phyloP scores from a whole-genome alignment of 2,888 invertebrate genomes.

The Rotaria socialis region DNA sequence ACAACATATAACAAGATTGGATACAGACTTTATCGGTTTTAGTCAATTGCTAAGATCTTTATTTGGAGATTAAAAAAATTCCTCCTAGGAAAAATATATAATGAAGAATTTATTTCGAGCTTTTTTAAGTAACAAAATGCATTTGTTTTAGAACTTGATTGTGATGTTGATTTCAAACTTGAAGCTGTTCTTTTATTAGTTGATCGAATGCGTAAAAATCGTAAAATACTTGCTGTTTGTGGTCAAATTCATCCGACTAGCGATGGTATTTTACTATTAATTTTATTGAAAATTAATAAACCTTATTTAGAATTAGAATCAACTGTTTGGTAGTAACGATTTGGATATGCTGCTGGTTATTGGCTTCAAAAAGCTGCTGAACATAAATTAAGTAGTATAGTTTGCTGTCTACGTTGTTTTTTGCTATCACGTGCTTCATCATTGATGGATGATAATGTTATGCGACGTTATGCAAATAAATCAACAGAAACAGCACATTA shows the following conservation, averaged over 20 bases:
- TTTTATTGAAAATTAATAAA: too few species aligned
- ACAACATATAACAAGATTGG: neutral
- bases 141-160: conserved; percentile 84
- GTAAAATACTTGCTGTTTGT: conserved; percentile 90
- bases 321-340: conserved; percentile 98
- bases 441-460: conserved; percentile 96
- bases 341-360: conserved; percentile 98
- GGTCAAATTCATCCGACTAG: conserved; percentile 97
- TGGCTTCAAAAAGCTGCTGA: conserved; percentile 99
- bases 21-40: conserved; percentile 41
- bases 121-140: conserved; percentile 75
- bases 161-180: conserved; percentile 85
- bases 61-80: conserved; percentile 42
- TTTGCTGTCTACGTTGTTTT: conserved; percentile 97
- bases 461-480: conserved; percentile 85
- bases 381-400: conserved; percentile 97
- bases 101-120: too few species aligned
- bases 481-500: conserved; percentile 91
- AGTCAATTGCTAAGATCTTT: conserved; percentile 39
- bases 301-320: conserved; percentile 60
- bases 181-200: conserved; percentile 85
- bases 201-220: conserved; percentile 97
- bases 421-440: conserved; percentile 93
- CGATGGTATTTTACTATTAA: conserved; percentile 62
- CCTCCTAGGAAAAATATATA: neutral